Evolutionary conservation across 2,888 invertebrate genomes (phyloP).

Genomic region (Lasiommata megera): DNA sequence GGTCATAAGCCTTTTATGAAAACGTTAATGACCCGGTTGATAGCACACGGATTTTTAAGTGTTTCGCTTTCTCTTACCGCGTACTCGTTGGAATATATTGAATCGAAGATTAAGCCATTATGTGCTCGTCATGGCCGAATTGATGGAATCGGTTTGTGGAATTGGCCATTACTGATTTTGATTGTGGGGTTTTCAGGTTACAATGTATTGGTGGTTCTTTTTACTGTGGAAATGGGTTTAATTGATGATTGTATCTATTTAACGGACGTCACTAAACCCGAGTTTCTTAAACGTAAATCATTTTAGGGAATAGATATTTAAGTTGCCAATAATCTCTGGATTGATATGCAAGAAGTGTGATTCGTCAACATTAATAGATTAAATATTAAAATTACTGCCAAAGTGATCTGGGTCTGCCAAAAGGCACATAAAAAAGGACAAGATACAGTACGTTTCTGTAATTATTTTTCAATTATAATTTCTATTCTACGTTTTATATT

Average conservation of each 20-base stretch:
- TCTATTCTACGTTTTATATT: too few relatives aligned
- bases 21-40: conserved; percentile 71
- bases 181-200: not conserved
- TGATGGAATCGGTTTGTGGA: conserved; percentile 12
- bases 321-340: too few relatives aligned
- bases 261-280: not conserved
- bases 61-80: conserved; percentile 50
- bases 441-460: too few relatives aligned
- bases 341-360: too few relatives aligned
- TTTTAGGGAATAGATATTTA: not conserved
- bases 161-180: conserved; percentile 20
- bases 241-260: not conserved
- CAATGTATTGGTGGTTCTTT: not conserved
- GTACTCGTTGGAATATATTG: conserved; percentile 39
- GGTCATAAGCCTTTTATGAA: conserved; percentile 73
- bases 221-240: not conserved
- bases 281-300: not conserved
- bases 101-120: conserved; percentile 39
- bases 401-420: too few relatives aligned
- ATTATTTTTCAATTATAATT: too few relatives aligned
- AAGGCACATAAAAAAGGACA: too few relatives aligned
- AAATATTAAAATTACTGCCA: too few relatives aligned
- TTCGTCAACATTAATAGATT: too few relatives aligned
- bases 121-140: conserved; percentile 14
- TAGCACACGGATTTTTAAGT: conserved; percentile 54